Conservation (phyloP, 2,888 invertebrate species). For the Tenthredo mesomela region DNA sequence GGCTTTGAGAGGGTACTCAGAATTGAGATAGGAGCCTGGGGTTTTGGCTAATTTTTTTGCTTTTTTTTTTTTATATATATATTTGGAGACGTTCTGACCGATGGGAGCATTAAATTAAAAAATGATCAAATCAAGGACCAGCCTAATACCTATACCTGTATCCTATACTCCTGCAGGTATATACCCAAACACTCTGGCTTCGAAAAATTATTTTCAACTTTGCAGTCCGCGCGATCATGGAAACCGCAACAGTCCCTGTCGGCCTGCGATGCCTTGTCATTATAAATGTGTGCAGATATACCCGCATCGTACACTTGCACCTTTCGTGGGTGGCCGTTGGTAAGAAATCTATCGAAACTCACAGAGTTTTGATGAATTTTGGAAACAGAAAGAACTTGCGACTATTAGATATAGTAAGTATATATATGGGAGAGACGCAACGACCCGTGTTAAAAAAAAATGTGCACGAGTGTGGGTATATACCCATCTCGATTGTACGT, state of each 20-base stretch:
- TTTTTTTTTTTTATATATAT: too few relatives aligned
- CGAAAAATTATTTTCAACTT: conserved; percentile 32
- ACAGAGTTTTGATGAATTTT: too few relatives aligned
- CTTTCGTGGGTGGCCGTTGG: not conserved
- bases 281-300: conserved; percentile 10
- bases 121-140: too few relatives aligned
- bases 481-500: not conserved
- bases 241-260: conserved; percentile 41
- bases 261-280: conserved; percentile 31
- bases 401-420: not conserved
- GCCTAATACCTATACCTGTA: not conserved
- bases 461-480: not conserved
- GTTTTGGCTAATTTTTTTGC: too few relatives aligned
- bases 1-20: too few relatives aligned
- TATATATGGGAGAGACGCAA: not conserved
- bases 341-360: not conserved
- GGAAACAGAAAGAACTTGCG: too few relatives aligned
- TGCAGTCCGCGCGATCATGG: conserved; percentile 23
- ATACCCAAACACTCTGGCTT: not conserved
- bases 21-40: too few relatives aligned
- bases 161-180: not conserved
- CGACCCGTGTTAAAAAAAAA: not conserved
- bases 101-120: too few relatives aligned
- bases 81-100: too few relatives aligned
- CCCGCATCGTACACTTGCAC: not conserved